Evolutionary conservation across 1,140 invertebrate genomes (phyloP).

Genomic region (Microvelia longipes): DNA sequence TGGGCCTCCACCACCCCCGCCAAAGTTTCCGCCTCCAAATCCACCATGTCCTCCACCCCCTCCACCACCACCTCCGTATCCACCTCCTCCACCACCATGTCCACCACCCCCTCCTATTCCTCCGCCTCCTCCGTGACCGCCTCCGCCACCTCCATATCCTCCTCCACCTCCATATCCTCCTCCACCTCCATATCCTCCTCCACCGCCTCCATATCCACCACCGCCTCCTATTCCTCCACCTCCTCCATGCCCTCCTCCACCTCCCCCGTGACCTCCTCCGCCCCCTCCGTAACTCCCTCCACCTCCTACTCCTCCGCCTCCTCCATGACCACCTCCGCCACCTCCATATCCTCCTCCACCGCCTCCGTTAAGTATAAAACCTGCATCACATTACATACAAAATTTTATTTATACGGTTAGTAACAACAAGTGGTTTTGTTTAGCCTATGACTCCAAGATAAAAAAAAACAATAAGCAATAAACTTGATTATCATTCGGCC

Average conservation of each 20-base stretch:
- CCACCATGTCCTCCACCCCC: not conserved
- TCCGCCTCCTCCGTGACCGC: slow-evolving; percentile 2
- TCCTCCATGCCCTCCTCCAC: slow-evolving; percentile 2
- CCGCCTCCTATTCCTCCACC: slow-evolving; percentile 2
- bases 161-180: slow-evolving; percentile 1
- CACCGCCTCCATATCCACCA: not conserved
- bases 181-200: not conserved
- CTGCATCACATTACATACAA: not conserved
- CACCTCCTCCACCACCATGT: slow-evolving; percentile 1
- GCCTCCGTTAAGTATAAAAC: not conserved
- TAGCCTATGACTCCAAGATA: not conserved
- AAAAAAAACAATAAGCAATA: not conserved
- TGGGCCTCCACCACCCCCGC: not conserved
- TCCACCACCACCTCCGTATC: not conserved
- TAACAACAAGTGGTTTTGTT: not conserved
- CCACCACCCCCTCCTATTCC: slow-evolving; percentile 3
- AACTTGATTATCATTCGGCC: too few species aligned
- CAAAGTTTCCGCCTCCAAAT: not conserved
- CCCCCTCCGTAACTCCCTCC: slow-evolving; percentile 1
- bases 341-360: slow-evolving; percentile 4
- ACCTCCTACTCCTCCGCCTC: not conserved
- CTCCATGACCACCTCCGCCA: not conserved
- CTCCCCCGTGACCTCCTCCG: slow-evolving; percentile 7
- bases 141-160: slow-evolving; percentile 3
- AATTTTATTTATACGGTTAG: not conserved